These are phyloP conservation scores for Montipora sp. DNA, from an alignment of 64 coral and sea anemone genomes.

Conservation along the genomic window DNA sequence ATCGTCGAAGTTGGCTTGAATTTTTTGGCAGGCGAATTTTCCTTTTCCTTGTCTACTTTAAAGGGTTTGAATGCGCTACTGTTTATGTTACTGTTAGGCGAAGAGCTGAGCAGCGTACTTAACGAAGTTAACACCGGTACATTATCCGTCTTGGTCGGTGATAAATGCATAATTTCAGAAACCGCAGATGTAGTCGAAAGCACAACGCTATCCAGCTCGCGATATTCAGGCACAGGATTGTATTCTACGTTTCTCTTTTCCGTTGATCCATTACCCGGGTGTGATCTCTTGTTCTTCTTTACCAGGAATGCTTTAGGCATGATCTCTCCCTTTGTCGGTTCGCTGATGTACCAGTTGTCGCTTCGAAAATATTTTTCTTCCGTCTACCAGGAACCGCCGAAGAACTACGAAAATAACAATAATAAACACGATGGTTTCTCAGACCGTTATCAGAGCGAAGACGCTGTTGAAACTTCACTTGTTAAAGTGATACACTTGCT, in stretches of 20 bases:
- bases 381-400: conserved; percentile 29
- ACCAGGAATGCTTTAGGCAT: conserved; percentile 99
- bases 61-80: conserved; percentile 88
- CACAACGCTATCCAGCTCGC: conserved; percentile 33
- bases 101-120: conserved; percentile 75
- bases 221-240: conserved; percentile 44
- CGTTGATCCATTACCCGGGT: conserved; percentile 19
- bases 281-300: conserved; percentile 93
- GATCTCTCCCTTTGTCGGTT: conserved; percentile 53
- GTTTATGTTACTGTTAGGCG: conserved; percentile 38
- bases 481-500: background rate
- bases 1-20: conserved; percentile 66
- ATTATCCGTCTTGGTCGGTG: conserved; percentile 73
- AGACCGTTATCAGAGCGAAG: conserved; percentile 55
- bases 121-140: conserved; percentile 92
- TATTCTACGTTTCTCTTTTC: conserved; percentile 78
- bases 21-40: conserved; percentile 82
- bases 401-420: conserved; percentile 38
- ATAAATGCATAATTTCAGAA: conserved; percentile 92
- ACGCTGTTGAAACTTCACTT: background rate
- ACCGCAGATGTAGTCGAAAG: conserved; percentile 90
- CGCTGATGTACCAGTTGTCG: conserved; percentile 33
- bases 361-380: conserved; percentile 68
- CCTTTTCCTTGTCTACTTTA: conserved; percentile 84
- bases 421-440: conserved; percentile 22